A percentile compares a stretch with the other conserved stretches of the same genome.
phyloP scores from a whole-genome alignment of 2,888 invertebrate species.

The Nephrotoma appendiculata region DNA sequence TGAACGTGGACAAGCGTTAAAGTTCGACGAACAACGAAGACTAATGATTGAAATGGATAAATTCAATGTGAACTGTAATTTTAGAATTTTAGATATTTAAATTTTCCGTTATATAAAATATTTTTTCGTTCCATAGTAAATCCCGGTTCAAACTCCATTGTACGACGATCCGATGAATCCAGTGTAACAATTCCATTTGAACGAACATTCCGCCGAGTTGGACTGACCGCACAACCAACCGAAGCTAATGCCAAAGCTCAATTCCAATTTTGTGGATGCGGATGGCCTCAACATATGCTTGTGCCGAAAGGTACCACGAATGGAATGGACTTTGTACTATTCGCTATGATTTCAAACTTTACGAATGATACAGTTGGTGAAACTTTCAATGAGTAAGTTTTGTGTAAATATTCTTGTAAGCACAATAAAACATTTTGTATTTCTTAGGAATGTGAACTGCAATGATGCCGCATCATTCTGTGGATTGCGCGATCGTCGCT shows the following conservation, averaged over 20 bases:
- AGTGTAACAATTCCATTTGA: constrained; percentile 73
- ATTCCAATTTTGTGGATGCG: constrained; percentile 77
- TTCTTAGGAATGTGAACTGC: constrained; percentile 27
- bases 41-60: constrained; percentile 56
- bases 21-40: constrained; percentile 41
- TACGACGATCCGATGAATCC: constrained; percentile 50
- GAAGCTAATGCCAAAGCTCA: constrained; percentile 32
- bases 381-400: constrained; percentile 12
- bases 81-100: constrained; percentile 17
- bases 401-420: constrained; percentile 11
- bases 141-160: constrained; percentile 51
- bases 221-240: constrained; percentile 36
- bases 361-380: constrained; percentile 34
- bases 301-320: constrained; percentile 51
- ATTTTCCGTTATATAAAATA: neutral
- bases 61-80: constrained; percentile 40
- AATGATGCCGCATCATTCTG: constrained; percentile 58
- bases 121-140: constrained; percentile 37
- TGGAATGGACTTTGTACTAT: constrained; percentile 53
- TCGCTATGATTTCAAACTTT: constrained; percentile 66
- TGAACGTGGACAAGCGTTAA: constrained; percentile 43
- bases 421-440: neutral
- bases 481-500: constrained; percentile 51
- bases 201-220: constrained; percentile 59
- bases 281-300: constrained; percentile 75